These are phyloP conservation scores for Ceratoteleas bidentatus DNA, from an alignment of 1,140 invertebrate genomes.

Conservation along the genomic window DNA sequence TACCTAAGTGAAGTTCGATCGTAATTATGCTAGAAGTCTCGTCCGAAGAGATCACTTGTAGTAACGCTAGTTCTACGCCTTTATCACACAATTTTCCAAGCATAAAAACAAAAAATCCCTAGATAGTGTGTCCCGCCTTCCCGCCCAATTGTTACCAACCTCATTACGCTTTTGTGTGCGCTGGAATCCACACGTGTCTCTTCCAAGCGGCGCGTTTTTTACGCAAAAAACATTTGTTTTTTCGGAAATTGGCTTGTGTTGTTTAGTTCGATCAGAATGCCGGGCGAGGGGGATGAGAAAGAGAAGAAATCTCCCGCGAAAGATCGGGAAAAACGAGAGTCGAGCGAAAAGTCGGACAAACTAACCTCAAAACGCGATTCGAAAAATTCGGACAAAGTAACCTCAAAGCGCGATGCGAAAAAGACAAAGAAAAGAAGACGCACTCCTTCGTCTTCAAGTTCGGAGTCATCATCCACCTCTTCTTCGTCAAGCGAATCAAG, in stretches of 20 bases:
- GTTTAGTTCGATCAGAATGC: neutral
- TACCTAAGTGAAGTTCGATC: conserved; percentile 7
- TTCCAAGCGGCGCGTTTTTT: neutral
- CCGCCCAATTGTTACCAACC: neutral
- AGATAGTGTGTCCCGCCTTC: neutral
- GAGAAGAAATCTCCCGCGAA: neutral
- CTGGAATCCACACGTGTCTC: neutral
- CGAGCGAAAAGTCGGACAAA: neutral
- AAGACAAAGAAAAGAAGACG: neutral
- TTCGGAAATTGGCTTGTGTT: too few relatives aligned
- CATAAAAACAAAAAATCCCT: neutral
- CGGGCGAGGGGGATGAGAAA: neutral
- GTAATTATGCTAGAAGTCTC: conserved; percentile 1
- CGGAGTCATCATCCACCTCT: neutral
- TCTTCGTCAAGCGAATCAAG: neutral
- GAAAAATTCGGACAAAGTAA: too few relatives aligned
- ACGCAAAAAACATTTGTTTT: neutral
- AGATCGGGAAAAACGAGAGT: neutral
- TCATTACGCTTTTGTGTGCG: neutral
- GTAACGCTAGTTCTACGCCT: neutral
- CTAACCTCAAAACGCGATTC: neutral
- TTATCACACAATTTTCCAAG: neutral
- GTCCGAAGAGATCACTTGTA: conserved; percentile 1
- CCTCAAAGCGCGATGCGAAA: neutral
- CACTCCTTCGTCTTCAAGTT: neutral